A percentile compares a stretch with the other conserved stretches of the same genome.
phyloP scores from a whole-genome alignment of 2,888 invertebrate species.

The Meteorus colon region DNA sequence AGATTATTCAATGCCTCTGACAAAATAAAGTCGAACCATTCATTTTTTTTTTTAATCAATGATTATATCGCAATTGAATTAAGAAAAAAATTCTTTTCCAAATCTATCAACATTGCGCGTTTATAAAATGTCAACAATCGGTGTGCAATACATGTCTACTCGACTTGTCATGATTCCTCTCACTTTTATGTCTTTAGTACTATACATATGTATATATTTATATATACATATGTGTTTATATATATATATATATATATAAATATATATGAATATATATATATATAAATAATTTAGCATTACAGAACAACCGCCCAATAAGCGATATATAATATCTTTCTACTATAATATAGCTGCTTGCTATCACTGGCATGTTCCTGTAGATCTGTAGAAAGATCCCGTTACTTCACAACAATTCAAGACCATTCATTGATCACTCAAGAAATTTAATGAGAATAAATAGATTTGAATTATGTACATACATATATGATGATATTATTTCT shows the following conservation, averaged over 20 bases:
- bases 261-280: constrained; percentile 28
- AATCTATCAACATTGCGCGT: neutral
- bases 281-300: constrained; percentile 35
- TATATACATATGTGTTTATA: neutral
- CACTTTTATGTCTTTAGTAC: constrained; percentile 28
- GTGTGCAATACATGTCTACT: neutral
- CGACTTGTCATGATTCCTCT: neutral
- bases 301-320: constrained; percentile 40
- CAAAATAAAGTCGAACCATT: no score
- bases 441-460: constrained; percentile 22
- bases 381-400: constrained; percentile 55
- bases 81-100: no score
- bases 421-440: constrained; percentile 52
- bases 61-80: no score
- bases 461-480: constrained; percentile 35
- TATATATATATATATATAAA: neutral
- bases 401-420: constrained; percentile 49
- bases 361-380: constrained; percentile 72
- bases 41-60: no score
- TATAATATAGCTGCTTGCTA: constrained; percentile 68
- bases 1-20: neutral
- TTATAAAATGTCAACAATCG: neutral
- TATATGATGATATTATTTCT: constrained; percentile 12
- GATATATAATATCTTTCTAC: constrained; percentile 50
- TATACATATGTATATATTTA: neutral